phyloP scores from a whole-genome alignment of 2,797 vertebrate genomes.

The Peromyscus attwateri region DNA sequence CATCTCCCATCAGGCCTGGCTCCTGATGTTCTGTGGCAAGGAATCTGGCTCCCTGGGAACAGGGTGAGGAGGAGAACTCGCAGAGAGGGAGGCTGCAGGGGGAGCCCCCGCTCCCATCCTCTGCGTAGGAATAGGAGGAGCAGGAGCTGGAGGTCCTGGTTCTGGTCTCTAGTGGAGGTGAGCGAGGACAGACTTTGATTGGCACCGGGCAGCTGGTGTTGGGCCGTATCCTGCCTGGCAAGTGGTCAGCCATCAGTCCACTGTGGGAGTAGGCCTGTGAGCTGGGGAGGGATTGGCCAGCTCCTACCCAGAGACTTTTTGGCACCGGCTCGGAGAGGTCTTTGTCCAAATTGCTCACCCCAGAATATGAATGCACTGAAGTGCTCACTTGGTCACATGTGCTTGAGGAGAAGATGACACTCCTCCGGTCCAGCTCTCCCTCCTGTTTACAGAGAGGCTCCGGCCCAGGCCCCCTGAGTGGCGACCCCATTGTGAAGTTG shows the following conservation, averaged over 20 bases:
- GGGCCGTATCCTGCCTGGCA: constrained; percentile 94
- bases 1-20: constrained; percentile 92
- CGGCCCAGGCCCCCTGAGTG: constrained; percentile 93
- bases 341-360: constrained; percentile 96
- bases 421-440: constrained; percentile 96
- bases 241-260: constrained; percentile 91
- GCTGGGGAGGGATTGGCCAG: constrained; percentile 96
- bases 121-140: constrained; percentile 98
- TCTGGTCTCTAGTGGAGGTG: constrained; percentile 96
- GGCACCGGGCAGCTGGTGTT: constrained; percentile 99
- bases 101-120: constrained; percentile 97
- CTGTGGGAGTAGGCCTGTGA: constrained; percentile 94
- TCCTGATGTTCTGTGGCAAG: constrained; percentile 95
- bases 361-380: constrained; percentile 95
- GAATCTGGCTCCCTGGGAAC: constrained; percentile 96
- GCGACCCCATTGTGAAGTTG: constrained; percentile 92
- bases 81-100: constrained; percentile 98
- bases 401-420: constrained; percentile 98
- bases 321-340: constrained; percentile 95
- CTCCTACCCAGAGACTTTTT: constrained; percentile 95
- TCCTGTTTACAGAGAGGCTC: constrained; percentile 97
- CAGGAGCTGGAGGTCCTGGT: constrained; percentile 99
- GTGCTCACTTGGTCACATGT: constrained; percentile 94
- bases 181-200: constrained; percentile 99
- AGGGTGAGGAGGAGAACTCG: constrained; percentile 98